A percentile compares a stretch with the other conserved stretches of the same genome.
phyloP scores from a whole-genome alignment of 2,888 invertebrate genomes.

The Oscheius sp. region DNA sequence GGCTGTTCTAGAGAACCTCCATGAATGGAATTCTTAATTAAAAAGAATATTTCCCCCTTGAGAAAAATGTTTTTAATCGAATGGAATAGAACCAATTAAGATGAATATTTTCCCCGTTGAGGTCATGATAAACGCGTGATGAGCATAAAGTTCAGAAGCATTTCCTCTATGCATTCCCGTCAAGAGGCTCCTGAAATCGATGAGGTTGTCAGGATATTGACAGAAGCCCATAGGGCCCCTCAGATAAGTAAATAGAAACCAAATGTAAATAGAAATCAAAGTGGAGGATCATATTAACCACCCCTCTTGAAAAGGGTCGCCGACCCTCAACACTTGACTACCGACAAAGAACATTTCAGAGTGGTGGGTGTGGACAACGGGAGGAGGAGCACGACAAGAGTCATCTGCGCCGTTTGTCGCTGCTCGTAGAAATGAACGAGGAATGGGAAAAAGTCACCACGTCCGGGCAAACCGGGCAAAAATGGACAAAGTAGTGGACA shows the following conservation, averaged over 20 bases:
- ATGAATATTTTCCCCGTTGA: not conserved
- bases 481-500: constrained; percentile 32
- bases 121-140: not conserved
- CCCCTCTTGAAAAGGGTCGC: constrained; percentile 9
- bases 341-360: not conserved
- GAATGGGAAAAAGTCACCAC: not conserved
- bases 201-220: constrained; percentile 33
- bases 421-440: too few relatives aligned
- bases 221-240: constrained; percentile 29
- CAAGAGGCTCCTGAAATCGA: constrained; percentile 30
- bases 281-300: constrained; percentile 33
- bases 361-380: too few relatives aligned
- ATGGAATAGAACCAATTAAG: not conserved
- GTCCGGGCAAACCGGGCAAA: constrained; percentile 8
- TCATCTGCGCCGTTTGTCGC: too few relatives aligned
- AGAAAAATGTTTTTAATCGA: not conserved
- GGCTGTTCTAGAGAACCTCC: too few relatives aligned
- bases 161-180: constrained; percentile 16
- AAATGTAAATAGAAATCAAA: constrained; percentile 31
- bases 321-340: not conserved
- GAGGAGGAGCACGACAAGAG: too few relatives aligned
- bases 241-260: constrained; percentile 35
- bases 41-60: too few relatives aligned
- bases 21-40: too few relatives aligned
- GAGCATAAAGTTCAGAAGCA: not conserved